Conservation (phyloP, 2,888 invertebrate genomes). For the Leptinotarsa juncta region DNA sequence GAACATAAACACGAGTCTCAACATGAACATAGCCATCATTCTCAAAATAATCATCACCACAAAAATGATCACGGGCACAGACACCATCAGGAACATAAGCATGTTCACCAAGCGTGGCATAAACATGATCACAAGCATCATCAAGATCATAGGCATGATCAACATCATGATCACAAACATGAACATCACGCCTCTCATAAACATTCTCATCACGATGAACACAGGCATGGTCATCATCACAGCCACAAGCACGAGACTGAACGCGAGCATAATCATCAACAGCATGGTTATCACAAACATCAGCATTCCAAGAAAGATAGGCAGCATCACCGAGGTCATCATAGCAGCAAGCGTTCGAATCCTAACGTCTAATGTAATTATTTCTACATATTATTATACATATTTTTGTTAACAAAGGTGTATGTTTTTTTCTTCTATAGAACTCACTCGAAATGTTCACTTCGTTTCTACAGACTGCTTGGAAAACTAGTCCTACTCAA, state of each 20-base stretch:
- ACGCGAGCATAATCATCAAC: constrained; percentile 25
- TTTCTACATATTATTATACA: not conserved
- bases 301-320: constrained; percentile 42
- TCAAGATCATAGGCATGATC: constrained; percentile 43
- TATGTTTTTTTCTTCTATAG: not conserved
- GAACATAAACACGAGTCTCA: constrained; percentile 30
- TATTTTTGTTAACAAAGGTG: not conserved
- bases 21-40: constrained; percentile 38
- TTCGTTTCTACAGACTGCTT: no score
- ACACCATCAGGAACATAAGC: constrained; percentile 14
- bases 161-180: constrained; percentile 46
- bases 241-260: constrained; percentile 3
- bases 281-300: constrained; percentile 47
- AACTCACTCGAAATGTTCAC: no score
- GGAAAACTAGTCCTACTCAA: no score
- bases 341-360: constrained; percentile 26
- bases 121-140: constrained; percentile 36
- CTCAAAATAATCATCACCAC: constrained; percentile 42
- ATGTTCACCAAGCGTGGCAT: constrained; percentile 23
- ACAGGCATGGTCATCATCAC: constrained; percentile 38
- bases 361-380: constrained; percentile 20
- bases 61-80: constrained; percentile 45
- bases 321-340: constrained; percentile 33
- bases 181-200: constrained; percentile 29
- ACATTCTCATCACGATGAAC: constrained; percentile 47